phyloP scores from a whole-genome alignment of 2,797 vertebrate species.

The Pipistrellus pipistrellus region DNA sequence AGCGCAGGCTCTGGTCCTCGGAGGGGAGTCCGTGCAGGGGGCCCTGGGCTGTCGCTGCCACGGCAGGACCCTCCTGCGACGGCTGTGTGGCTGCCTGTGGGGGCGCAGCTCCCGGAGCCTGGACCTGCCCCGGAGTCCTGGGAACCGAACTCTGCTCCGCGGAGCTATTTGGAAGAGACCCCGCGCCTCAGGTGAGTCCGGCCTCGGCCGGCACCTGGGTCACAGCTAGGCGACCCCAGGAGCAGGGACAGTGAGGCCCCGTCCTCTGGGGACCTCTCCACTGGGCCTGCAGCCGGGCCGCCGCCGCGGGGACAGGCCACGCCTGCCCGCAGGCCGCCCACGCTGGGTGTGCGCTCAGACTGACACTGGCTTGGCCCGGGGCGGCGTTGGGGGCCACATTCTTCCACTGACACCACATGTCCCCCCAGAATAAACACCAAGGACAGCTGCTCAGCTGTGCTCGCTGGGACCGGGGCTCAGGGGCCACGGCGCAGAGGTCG shows the following conservation, averaged over 20 bases:
- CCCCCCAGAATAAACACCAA: neutral
- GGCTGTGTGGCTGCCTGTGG: too few species aligned
- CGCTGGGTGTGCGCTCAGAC: neutral
- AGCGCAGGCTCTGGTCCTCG: too few species aligned
- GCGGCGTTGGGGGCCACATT: neutral
- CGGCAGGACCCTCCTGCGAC: too few species aligned
- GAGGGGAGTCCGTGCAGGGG: neutral
- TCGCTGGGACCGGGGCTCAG: neutral
- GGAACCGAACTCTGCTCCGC: too few species aligned
- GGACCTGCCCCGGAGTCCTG: too few species aligned
- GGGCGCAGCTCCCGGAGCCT: too few species aligned
- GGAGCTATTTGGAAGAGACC: neutral
- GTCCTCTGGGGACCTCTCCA: too few species aligned
- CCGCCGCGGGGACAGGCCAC: too few species aligned
- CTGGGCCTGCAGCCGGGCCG: too few species aligned
- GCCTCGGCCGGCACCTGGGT: neutral
- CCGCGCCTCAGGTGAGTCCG: neutral
- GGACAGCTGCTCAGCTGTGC: neutral
- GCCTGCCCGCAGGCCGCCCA: too few species aligned
- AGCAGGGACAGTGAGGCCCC: neutral
- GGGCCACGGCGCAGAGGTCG: neutral
- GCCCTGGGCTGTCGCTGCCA: neutral
- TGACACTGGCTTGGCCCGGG: neutral
- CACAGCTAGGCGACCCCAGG: neutral
- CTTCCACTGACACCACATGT: neutral